Percentiles rank a stretch among this genome's conserved stretches.
Conservation (phyloP, 2,113 vertebrate genomes). For the Prionailurus viverrinus region DNA sequence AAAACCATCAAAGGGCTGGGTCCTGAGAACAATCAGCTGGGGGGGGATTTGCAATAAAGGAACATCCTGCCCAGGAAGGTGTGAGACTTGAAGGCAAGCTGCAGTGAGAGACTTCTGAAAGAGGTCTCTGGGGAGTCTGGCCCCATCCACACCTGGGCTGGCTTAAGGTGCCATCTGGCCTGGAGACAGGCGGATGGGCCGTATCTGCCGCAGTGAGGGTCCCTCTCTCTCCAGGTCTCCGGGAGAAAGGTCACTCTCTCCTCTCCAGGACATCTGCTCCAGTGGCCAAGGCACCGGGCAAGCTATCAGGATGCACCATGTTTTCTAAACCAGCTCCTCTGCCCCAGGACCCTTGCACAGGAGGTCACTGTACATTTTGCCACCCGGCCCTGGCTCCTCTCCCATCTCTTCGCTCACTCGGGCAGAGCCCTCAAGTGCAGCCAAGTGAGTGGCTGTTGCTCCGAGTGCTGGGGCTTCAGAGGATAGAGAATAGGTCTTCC, state of each 20-base stretch:
- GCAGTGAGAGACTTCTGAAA: not conserved
- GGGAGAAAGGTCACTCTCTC: not conserved
- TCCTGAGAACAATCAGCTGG: slow-evolving; percentile 69
- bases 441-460: not conserved
- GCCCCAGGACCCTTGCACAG: not conserved
- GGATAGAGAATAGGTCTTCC: no score
- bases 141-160: slow-evolving; percentile 34
- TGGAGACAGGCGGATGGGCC: not conserved
- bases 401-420: not conserved
- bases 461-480: not conserved
- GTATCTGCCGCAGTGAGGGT: not conserved
- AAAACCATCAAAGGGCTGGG: slow-evolving; percentile 81
- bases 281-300: not conserved
- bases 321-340: not conserved
- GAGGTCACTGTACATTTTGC: accelerated
- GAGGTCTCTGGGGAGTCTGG: not conserved
- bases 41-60: slow-evolving; percentile 71
- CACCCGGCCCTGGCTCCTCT: not conserved
- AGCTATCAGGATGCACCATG: accelerated
- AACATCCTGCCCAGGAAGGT: slow-evolving; percentile 66
- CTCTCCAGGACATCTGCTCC: not conserved
- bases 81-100: slow-evolving; percentile 68
- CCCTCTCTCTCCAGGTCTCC: not conserved
- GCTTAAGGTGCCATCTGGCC: slow-evolving; percentile 67
- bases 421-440: not conserved